phyloP scores from a whole-genome alignment of 2,797 vertebrate genomes.

The Chaunax sp. region DNA sequence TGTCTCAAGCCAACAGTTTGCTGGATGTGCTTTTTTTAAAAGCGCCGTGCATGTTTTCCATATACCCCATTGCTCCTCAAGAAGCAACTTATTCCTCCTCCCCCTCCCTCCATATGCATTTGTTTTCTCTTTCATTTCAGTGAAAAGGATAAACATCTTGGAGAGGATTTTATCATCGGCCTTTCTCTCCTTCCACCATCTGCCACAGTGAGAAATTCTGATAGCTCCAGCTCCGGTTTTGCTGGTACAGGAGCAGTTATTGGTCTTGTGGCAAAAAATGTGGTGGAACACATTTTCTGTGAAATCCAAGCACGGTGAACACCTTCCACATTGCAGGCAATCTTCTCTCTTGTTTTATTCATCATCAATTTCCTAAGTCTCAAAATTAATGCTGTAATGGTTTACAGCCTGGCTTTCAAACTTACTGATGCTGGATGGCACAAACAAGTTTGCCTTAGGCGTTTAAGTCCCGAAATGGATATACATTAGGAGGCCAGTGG shows the following conservation, averaged over 20 bases:
- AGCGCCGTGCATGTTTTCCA: conserved; percentile 24
- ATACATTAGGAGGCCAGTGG: conserved; percentile 34
- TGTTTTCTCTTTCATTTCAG: conserved; percentile 66
- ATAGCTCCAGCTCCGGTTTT: conserved; percentile 33
- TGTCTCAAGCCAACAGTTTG: conserved; percentile 2
- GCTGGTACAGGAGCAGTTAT: conserved; percentile 30
- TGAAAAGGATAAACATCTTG: conserved; percentile 72
- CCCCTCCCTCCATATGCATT: conserved; percentile 63
- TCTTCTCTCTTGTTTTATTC: conserved; percentile 32
- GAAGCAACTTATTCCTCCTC: conserved; percentile 23
- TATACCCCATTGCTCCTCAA: conserved; percentile 27
- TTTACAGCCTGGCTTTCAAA: conserved; percentile 21
- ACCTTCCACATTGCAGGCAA: conserved; percentile 34
- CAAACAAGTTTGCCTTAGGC: conserved; percentile 10
- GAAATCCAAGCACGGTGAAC: conserved; percentile 51
- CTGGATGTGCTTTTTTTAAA: conserved; percentile 16
- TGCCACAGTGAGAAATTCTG: conserved; percentile 58
- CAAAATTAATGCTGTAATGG: conserved; percentile 24
- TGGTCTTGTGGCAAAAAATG: conserved; percentile 9
- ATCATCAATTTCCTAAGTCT: conserved; percentile 30
- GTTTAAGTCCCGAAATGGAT: conserved; percentile 33
- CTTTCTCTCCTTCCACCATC: conserved; percentile 66
- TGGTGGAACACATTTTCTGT: conserved; percentile 3
- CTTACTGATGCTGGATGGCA: conserved; percentile 3
- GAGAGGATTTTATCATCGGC: conserved; percentile 61